Evolutionary conservation across 2,797 vertebrate genomes (phyloP).

Genomic region (Cyclura pinguis): DNA sequence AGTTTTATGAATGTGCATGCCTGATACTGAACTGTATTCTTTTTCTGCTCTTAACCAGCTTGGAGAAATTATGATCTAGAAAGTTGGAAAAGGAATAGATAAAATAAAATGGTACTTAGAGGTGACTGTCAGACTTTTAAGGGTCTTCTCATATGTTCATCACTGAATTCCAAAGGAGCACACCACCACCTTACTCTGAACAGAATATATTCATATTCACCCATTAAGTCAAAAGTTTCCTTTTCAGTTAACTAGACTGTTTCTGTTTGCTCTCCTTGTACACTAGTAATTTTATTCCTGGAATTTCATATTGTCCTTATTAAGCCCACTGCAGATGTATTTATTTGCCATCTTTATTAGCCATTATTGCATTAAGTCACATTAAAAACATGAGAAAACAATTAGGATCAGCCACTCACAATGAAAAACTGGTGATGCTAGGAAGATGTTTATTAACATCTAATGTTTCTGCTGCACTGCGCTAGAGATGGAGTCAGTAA

Average conservation of each 20-base stretch:
- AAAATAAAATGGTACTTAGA: neutral
- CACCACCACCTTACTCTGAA: neutral
- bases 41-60: neutral
- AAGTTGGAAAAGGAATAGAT: neutral
- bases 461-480: neutral
- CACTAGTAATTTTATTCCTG: neutral
- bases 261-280: constrained; percentile 21
- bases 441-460: constrained; percentile 6
- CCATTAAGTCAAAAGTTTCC: neutral
- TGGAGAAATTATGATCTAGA: neutral
- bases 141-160: neutral
- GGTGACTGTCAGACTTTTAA: neutral
- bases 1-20: neutral
- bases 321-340: constrained; percentile 18
- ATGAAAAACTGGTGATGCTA: neutral
- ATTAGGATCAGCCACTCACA: neutral
- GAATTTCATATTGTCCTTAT: constrained; percentile 36
- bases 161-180: neutral
- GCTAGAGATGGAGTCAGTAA: neutral
- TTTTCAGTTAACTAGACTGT: constrained; percentile 13
- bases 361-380: constrained; percentile 28
- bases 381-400: neutral
- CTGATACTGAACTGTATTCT: neutral
- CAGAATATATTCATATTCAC: neutral
- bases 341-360: constrained; percentile 47